phyloP scores from a whole-genome alignment of 2,113 vertebrate genomes.

The Terrapene triunguis region DNA sequence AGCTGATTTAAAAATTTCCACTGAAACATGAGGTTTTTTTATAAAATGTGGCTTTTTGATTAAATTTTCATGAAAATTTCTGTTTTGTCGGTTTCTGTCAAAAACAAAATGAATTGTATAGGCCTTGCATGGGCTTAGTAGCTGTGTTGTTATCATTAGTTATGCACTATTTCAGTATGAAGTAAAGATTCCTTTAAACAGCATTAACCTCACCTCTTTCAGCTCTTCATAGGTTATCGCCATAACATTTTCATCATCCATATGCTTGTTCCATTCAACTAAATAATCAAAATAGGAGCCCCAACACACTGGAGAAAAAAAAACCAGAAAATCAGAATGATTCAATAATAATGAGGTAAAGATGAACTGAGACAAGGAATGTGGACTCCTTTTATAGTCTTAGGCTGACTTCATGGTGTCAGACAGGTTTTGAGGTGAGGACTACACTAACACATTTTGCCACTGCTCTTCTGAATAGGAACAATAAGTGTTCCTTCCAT shows the following conservation, averaged over 20 bases:
- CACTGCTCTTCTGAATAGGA: not conserved
- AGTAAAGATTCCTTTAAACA: not conserved
- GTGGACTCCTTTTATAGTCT: not conserved
- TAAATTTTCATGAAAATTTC: not conserved
- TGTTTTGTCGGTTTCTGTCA: not conserved
- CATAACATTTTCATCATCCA: conserved; percentile 78
- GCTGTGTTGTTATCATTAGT: not conserved
- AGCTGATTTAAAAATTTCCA: too few species aligned
- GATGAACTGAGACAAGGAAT: not conserved
- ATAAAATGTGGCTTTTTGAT: not conserved
- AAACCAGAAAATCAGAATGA: not conserved
- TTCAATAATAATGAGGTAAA: not conserved
- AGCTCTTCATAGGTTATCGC: conserved; percentile 81
- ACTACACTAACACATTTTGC: not conserved
- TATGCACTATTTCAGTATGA: not conserved
- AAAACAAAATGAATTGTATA: not conserved
- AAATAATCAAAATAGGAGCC: conserved; percentile 85
- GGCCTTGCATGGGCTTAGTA: not conserved
- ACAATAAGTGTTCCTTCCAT: not conserved
- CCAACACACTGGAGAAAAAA: conserved; percentile 74
- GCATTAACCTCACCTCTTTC: conserved; percentile 74
- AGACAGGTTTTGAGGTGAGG: not conserved
- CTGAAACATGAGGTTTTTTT: not conserved
- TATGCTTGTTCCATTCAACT: conserved; percentile 79
- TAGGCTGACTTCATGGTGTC: not conserved